Base-by-base conservation (phyloP, 2,113 vertebrate species). In the Aptenodytes patagonicus region DNA sequence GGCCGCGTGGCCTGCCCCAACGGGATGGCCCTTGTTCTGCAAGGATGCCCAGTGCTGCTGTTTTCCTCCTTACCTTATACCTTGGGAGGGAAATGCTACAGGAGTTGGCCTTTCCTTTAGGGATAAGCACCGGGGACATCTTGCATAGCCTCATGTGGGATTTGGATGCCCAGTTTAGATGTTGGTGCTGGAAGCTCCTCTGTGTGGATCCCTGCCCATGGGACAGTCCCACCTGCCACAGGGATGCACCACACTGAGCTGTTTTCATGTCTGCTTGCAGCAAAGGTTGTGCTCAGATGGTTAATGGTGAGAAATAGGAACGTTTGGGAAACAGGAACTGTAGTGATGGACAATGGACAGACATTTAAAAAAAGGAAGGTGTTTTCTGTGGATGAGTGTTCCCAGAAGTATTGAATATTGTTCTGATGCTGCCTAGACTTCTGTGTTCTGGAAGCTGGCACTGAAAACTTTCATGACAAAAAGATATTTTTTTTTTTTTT, bases 111-210 rank as follows among this genome's bases (percentile, higher is more conserved):
- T 66, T 93, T 34, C 60, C 64, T 44, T 4, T 18, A 47, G 47
- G 70, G 3, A 12, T 68, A 34, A 52, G 11, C 10, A 25, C 16
- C 1, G 4, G 16, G 58, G 46, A 46, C 6, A 1, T 31, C 51
- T 66, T 22, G 52, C 24, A 1, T 4, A 31, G 34, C 11, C 26
- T 61, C 3, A 0, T 2, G n/a, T 0, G 11, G 52, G 24, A n/a
- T 87, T 77, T 34, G 57, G 61, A 10, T 44, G 47, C 8, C 1
- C 18, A 0, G 60, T 79, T 82, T 10, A 44, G 89, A 13, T 2
- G 17, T 0, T 31, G 36, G 34, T 42, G 62, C 24, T 75, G 44
- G 32, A 47, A 61, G 25, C 5, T 55, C 18, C 17, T 18, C 29
- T 11, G 0, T 18, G 31, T 7, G 11, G 9, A 5, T 38, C 55